phyloP scores from a whole-genome alignment of 2,113 vertebrate species.

The Lutjanus erythropterus region DNA sequence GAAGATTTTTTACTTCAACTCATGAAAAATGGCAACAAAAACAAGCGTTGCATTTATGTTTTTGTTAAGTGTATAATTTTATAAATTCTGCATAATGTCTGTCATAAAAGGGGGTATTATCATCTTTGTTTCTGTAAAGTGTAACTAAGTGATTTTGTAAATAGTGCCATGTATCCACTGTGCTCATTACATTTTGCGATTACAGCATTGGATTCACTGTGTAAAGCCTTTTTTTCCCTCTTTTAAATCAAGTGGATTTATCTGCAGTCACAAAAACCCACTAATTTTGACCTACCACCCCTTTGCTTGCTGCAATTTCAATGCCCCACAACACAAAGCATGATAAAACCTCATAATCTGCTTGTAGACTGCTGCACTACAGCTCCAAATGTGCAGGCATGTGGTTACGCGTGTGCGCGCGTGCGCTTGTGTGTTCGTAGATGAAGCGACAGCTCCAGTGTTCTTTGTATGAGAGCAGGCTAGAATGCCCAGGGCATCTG shows the following conservation, averaged over 20 bases:
- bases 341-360: conserved; percentile 79
- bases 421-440: conserved; percentile 15
- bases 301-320: conserved; percentile 42
- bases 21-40: too few relatives aligned
- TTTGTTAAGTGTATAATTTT: neutral
- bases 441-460: conserved; percentile 54
- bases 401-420: conserved; percentile 25
- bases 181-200: conserved; percentile 21
- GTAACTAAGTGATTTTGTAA: neutral
- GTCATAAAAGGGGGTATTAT: neutral
- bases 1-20: too few relatives aligned
- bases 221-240: neutral
- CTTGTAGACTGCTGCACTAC: conserved; percentile 56
- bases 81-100: neutral
- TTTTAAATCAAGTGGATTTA: conserved; percentile 39
- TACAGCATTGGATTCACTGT: conserved; percentile 21
- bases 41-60: too few relatives aligned
- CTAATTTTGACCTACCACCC: conserved; percentile 56
- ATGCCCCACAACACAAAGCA: conserved; percentile 48
- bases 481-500: conserved; percentile 74
- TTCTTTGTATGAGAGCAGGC: conserved; percentile 66
- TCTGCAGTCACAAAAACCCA: conserved; percentile 18
- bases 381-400: conserved; percentile 58
- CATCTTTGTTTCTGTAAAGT: neutral
- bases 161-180: neutral